These are phyloP conservation scores for Forbesichthys papilliferus DNA, from an alignment of 2,113 vertebrate genomes.

Conservation along the genomic window DNA sequence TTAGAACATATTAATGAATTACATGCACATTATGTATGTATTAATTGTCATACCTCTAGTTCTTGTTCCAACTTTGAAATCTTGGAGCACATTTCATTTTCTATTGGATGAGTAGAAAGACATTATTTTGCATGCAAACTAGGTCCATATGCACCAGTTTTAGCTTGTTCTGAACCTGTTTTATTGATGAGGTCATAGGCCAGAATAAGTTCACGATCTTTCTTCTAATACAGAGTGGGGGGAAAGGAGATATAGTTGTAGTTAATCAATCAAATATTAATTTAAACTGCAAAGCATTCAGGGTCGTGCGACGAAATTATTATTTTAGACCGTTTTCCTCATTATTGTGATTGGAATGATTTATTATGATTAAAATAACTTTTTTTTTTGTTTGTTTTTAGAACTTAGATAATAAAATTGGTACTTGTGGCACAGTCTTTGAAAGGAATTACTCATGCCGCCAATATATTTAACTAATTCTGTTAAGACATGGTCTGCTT, in stretches of 20 bases:
- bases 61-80: constrained; percentile 85
- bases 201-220: constrained; percentile 80
- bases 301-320: not conserved
- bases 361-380: no score
- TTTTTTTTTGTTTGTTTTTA: no score
- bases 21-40: no score
- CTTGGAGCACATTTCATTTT: constrained; percentile 83
- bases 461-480: no score
- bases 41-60: constrained; percentile 78
- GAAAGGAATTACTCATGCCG: no score
- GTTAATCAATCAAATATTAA: not conserved
- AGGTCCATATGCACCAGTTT: constrained; percentile 67
- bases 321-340: not conserved
- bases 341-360: not conserved
- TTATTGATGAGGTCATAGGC: constrained; percentile 84
- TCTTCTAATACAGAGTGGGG: constrained; percentile 77
- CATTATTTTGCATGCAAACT: no score
- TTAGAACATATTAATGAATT: not conserved
- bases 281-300: not conserved
- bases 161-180: constrained; percentile 81
- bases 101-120: constrained; percentile 55
- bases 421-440: no score
- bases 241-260: not conserved
- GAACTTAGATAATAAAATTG: no score
- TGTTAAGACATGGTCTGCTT: no score